Evolutionary conservation across 1,140 invertebrate genomes (phyloP).

Genomic region (Drosophila repleta): DNA sequence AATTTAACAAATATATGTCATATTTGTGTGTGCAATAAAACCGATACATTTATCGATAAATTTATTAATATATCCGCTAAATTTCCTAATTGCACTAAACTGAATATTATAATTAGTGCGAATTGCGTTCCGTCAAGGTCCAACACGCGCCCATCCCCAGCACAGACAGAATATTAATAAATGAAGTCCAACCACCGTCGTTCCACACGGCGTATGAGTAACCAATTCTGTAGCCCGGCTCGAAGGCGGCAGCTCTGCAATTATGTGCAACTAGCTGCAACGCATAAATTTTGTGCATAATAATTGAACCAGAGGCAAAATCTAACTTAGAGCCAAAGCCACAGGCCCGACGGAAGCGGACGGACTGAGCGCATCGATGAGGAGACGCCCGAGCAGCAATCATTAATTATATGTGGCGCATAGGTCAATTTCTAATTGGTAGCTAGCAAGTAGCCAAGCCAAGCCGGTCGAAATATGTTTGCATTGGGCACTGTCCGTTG

Average conservation of each 20-base stretch:
- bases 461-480: slow-evolving; percentile 19
- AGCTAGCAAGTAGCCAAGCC: slow-evolving; percentile 5
- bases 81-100: too few relatives aligned
- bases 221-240: slow-evolving; percentile 49
- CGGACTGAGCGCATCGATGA: neutral
- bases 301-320: slow-evolving; percentile 4
- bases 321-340: slow-evolving; percentile 15
- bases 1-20: too few relatives aligned
- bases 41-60: too few relatives aligned
- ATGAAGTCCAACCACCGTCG: slow-evolving; percentile 4
- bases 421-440: slow-evolving; percentile 43
- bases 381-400: slow-evolving; percentile 34
- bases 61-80: too few relatives aligned
- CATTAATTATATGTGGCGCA: slow-evolving; percentile 70
- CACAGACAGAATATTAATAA: slow-evolving; percentile 61
- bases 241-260: slow-evolving; percentile 24
- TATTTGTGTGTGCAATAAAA: too few relatives aligned
- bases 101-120: too few relatives aligned
- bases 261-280: slow-evolving; percentile 64
- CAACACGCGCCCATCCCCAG: neutral
- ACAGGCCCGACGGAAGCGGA: slow-evolving; percentile 6
- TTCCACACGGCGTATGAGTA: slow-evolving; percentile 24
- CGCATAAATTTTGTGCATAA: slow-evolving; percentile 67
- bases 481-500: slow-evolving; percentile 27
- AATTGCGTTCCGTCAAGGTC: too few relatives aligned